phyloP scores from a whole-genome alignment of 2,113 vertebrate species.

The Austrofundulus limnaeus region DNA sequence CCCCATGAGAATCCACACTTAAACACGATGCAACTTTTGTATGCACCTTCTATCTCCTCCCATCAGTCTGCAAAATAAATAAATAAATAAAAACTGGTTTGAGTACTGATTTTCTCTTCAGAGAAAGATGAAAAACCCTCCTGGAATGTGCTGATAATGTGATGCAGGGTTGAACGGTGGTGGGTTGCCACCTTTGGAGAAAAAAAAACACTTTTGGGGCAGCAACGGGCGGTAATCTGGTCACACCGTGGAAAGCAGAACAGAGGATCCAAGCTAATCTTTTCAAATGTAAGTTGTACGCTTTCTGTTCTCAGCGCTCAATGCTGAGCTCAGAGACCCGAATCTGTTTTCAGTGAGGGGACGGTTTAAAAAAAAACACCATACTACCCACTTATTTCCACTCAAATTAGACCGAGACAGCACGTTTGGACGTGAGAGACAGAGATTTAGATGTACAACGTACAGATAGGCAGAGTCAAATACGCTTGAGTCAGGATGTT shows the following conservation, averaged over 20 bases:
- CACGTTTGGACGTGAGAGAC: conserved; percentile 72
- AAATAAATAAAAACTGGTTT: conserved; percentile 46
- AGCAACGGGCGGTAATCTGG: conserved; percentile 65
- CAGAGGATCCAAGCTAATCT: conserved; percentile 66
- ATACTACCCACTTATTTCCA: conserved; percentile 7
- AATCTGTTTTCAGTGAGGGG: conserved; percentile 1
- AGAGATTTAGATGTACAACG: conserved; percentile 45
- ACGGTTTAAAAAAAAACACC: conserved; percentile 29
- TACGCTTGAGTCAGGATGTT: conserved; percentile 31
- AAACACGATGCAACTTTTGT: conserved; percentile 41
- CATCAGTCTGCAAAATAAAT: conserved; percentile 54
- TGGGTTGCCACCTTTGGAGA: conserved; percentile 53
- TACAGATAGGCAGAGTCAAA: conserved; percentile 34
- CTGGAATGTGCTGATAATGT: conserved; percentile 61
- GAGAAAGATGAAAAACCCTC: conserved; percentile 10
- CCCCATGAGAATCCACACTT: conserved; percentile 30
- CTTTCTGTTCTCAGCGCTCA: conserved; percentile 21
- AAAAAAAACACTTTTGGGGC: conserved; percentile 24
- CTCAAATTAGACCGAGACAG: conserved; percentile 74
- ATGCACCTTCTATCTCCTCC: conserved; percentile 54
- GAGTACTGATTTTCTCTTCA: conserved; percentile 40
- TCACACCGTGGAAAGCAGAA: conserved; percentile 59
- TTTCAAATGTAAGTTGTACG: conserved; percentile 56
- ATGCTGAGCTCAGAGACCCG: conserved; percentile 14
- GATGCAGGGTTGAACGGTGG: conserved; percentile 36